Evolutionary conservation across 1,140 invertebrate species (phyloP).

Genomic region (Caerostris darwini): DNA sequence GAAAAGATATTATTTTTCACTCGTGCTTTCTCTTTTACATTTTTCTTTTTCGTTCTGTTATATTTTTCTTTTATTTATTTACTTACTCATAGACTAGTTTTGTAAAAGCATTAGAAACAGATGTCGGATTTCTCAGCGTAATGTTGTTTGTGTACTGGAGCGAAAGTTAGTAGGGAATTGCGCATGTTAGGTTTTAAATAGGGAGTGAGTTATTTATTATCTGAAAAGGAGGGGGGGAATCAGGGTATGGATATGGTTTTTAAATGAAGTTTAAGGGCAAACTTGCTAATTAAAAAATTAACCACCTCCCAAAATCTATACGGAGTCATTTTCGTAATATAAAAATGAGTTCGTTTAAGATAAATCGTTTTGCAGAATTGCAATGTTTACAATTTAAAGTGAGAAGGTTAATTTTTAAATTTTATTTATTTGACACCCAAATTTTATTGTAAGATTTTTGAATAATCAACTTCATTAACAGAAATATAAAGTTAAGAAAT

Average conservation of each 20-base stretch:
- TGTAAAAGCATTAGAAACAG: not conserved
- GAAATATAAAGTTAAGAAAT: too few relatives aligned
- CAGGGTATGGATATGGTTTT: not conserved
- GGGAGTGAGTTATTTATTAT: not conserved
- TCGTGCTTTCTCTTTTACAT: not conserved
- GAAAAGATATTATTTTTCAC: constrained; percentile 74
- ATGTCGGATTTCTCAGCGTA: not conserved
- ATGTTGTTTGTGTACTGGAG: not conserved
- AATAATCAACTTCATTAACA: too few relatives aligned
- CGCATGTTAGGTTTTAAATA: not conserved
- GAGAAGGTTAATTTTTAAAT: too few relatives aligned
- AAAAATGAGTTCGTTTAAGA: too few relatives aligned
- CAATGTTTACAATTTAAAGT: too few relatives aligned
- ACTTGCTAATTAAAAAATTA: not conserved
- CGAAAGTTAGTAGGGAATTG: not conserved
- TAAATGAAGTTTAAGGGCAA: not conserved
- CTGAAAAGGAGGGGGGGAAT: not conserved
- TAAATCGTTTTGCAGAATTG: too few relatives aligned
- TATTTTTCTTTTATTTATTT: not conserved
- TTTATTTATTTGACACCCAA: too few relatives aligned
- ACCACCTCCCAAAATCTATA: too few relatives aligned
- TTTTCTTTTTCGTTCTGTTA: not conserved
- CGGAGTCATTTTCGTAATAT: too few relatives aligned
- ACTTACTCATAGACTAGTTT: not conserved
- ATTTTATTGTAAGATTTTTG: too few relatives aligned